These are phyloP conservation scores for Leptarthrus brevirostris DNA, from an alignment of 2,888 invertebrate genomes.

Conservation along the genomic window DNA sequence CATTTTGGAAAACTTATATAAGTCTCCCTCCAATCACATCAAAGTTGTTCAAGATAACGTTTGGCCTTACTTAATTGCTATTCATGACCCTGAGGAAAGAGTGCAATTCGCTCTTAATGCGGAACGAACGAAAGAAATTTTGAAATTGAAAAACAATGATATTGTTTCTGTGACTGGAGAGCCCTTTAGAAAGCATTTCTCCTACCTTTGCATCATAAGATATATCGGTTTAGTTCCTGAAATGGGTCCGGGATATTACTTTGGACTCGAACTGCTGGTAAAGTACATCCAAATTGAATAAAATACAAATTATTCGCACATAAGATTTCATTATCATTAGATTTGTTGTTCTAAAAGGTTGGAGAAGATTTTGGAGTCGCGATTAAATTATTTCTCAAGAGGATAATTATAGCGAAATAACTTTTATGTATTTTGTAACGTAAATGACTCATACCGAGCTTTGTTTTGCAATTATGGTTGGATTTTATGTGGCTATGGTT, in stretches of 20 bases:
- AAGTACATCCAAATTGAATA: slow-evolving; percentile 40
- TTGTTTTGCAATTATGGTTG: too few relatives aligned
- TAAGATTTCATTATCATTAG: too few relatives aligned
- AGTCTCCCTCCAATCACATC: slow-evolving; percentile 59
- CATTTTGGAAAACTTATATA: slow-evolving; percentile 60
- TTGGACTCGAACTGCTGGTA: slow-evolving; percentile 72
- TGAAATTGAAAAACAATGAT: slow-evolving; percentile 58
- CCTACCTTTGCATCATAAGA: slow-evolving; percentile 67
- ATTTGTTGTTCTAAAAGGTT: too few relatives aligned
- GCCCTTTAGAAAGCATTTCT: slow-evolving; percentile 58
- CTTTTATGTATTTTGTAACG: too few relatives aligned
- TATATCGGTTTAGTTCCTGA: slow-evolving; percentile 71
- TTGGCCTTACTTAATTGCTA: slow-evolving; percentile 70
- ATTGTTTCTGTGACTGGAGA: slow-evolving; percentile 67
- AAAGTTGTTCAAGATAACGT: slow-evolving; percentile 61
- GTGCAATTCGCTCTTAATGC: slow-evolving; percentile 68
- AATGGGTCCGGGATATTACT: slow-evolving; percentile 69
- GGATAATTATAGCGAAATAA: too few relatives aligned
- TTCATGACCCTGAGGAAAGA: slow-evolving; percentile 69
- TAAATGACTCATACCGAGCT: too few relatives aligned
- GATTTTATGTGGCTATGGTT: too few relatives aligned
- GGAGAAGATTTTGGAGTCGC: too few relatives aligned
- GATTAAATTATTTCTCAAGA: too few relatives aligned
- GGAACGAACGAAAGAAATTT: slow-evolving; percentile 67
- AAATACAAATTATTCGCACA: not conserved